Conservation (phyloP, 2,113 vertebrate genomes). For the Festucalex cinctus region DNA sequence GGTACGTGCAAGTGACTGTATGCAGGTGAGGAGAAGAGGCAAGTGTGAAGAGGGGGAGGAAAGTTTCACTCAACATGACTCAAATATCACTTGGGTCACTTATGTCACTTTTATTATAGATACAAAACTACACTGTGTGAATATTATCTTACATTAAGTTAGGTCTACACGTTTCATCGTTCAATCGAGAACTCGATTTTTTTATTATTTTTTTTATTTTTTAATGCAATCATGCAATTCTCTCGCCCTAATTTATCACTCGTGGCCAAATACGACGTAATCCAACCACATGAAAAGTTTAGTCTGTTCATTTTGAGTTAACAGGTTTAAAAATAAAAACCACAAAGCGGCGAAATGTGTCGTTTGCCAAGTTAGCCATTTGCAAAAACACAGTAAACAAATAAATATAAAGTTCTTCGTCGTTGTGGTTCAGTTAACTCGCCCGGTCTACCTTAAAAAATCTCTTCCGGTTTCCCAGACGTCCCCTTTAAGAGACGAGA, state of each 20-base stretch:
- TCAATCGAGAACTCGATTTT: neutral
- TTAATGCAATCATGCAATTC: neutral
- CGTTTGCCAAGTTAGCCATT: neutral
- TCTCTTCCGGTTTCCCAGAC: constrained; percentile 51
- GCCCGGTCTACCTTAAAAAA: constrained; percentile 65
- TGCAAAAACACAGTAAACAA: neutral
- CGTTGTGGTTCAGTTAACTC: constrained; percentile 36
- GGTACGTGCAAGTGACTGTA: constrained; percentile 2
- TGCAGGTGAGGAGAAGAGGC: neutral
- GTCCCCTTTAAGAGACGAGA: constrained; percentile 66
- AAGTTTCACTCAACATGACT: neutral
- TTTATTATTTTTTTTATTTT: no score
- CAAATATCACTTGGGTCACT: neutral
- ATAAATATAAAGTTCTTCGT: neutral
- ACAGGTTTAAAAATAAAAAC: neutral
- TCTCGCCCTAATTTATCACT: neutral
- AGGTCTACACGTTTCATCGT: no score
- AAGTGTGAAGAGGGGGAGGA: neutral
- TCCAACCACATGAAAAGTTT: neutral
- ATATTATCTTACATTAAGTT: neutral
- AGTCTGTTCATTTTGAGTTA: neutral
- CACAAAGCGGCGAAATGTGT: neutral
- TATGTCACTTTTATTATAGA: neutral
- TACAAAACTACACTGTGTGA: neutral
- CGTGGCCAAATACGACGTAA: neutral